Evolutionary conservation across 2,888 invertebrate genomes (phyloP).

Genomic region (Drosophila ezoana): DNA sequence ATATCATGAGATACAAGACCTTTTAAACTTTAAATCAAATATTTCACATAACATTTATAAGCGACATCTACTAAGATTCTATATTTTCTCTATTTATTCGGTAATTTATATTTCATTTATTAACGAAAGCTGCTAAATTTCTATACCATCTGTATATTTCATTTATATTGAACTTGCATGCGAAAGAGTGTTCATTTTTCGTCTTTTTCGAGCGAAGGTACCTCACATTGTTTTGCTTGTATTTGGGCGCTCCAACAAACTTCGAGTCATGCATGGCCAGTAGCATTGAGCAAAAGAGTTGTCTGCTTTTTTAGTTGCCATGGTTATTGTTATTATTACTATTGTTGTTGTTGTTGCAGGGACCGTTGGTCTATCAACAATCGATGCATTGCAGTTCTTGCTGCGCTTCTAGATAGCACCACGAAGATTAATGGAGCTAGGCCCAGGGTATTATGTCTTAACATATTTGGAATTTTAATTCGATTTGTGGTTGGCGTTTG

Average conservation of each 20-base stretch:
- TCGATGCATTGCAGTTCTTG: conserved; percentile 50
- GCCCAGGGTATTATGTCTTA: conserved; percentile 34
- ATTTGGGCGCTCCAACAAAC: conserved; percentile 75
- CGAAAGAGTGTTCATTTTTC: conserved; percentile 10
- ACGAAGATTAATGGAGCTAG: conserved; percentile 44
- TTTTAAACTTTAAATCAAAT: too few relatives aligned
- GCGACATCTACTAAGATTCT: too few relatives aligned
- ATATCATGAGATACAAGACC: too few relatives aligned
- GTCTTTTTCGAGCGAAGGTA: not conserved
- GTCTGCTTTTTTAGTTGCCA: conserved; percentile 32
- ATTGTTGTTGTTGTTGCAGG: conserved; percentile 9
- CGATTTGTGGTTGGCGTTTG: conserved; percentile 70
- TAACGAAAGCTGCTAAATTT: not conserved
- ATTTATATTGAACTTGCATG: not conserved
- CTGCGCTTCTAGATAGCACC: conserved; percentile 51
- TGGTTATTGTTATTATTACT: conserved; percentile 16
- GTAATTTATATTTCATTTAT: too few relatives aligned
- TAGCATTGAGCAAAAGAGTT: conserved; percentile 47
- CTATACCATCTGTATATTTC: not conserved
- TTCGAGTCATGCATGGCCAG: conserved; percentile 71
- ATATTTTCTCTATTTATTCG: too few relatives aligned
- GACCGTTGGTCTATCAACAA: conserved; percentile 39
- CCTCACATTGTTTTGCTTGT: conserved; percentile 27
- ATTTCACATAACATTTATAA: too few relatives aligned
- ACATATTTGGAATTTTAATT: conserved; percentile 72